These are phyloP conservation scores for Epirrhoe alternata DNA, from an alignment of 2,888 invertebrate genomes.

Conservation along the genomic window DNA sequence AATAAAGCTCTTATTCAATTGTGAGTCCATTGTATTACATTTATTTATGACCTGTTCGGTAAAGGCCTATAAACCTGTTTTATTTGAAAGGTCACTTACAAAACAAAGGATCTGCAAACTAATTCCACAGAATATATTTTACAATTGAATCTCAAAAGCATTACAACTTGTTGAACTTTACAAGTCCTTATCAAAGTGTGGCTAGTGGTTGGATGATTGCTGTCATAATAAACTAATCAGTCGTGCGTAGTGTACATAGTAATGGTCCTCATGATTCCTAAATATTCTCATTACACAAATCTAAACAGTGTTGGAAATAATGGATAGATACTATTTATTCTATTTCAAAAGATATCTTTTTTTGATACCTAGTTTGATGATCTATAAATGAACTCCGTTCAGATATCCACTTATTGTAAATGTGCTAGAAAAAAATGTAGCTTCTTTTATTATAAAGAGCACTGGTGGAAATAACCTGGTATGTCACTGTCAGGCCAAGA, in stretches of 20 bases:
- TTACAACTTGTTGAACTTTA: not conserved
- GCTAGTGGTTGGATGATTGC: too few relatives aligned
- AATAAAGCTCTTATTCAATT: constrained; percentile 96
- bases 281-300: not conserved
- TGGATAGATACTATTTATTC: not conserved
- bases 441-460: not conserved
- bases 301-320: not conserved
- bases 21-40: constrained; percentile 86
- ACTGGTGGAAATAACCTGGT: constrained; percentile 25
- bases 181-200: not conserved
- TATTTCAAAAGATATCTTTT: not conserved
- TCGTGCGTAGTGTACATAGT: too few relatives aligned
- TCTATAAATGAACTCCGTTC: not conserved
- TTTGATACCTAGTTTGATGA: not conserved
- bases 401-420: not conserved
- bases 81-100: constrained; percentile 7
- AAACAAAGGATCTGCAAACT: constrained; percentile 14
- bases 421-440: not conserved
- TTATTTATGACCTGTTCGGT: not conserved
- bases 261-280: not conserved
- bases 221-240: not conserved
- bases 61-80: not conserved
- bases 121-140: not conserved
- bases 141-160: not conserved
- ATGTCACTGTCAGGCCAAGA: constrained; percentile 17